Conservation (phyloP, 2,888 invertebrate genomes). For the Thereva nobilitata region DNA sequence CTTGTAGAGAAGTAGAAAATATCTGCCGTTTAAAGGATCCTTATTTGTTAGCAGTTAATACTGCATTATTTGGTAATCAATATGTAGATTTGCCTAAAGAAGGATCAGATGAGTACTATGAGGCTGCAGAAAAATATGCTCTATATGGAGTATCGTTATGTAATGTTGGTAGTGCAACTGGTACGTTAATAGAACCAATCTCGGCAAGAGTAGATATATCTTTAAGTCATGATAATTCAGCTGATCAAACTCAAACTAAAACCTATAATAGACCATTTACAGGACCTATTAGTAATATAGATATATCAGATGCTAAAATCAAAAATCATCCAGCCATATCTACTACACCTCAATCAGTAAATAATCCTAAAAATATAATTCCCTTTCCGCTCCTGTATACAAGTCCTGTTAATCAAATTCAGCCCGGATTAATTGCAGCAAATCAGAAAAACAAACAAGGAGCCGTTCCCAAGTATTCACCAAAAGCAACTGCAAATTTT, state of each 20-base stretch:
- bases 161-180: not conserved
- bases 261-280: no score
- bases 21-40: slow-evolving; percentile 22
- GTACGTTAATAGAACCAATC: no score
- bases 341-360: no score
- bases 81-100: slow-evolving; percentile 46
- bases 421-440: not conserved
- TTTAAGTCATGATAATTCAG: no score
- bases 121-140: slow-evolving; percentile 53
- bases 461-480: not conserved
- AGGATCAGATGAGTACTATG: slow-evolving; percentile 48
- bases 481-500: slow-evolving; percentile 1
- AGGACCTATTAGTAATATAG: no score
- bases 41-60: slow-evolving; percentile 49
- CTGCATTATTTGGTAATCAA: slow-evolving; percentile 48
- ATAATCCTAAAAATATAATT: not conserved
- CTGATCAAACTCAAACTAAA: no score
- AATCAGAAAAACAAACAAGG: slow-evolving; percentile 15
- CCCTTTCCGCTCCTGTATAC: not conserved
- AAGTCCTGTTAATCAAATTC: slow-evolving; percentile 13
- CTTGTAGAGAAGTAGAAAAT: slow-evolving; percentile 14
- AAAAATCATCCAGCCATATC: no score
- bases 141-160: slow-evolving; percentile 43
- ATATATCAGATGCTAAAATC: no score
- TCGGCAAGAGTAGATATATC: no score